Evolutionary conservation across 2,888 invertebrate species (phyloP).

Genomic region (Maniola hyperantus): DNA sequence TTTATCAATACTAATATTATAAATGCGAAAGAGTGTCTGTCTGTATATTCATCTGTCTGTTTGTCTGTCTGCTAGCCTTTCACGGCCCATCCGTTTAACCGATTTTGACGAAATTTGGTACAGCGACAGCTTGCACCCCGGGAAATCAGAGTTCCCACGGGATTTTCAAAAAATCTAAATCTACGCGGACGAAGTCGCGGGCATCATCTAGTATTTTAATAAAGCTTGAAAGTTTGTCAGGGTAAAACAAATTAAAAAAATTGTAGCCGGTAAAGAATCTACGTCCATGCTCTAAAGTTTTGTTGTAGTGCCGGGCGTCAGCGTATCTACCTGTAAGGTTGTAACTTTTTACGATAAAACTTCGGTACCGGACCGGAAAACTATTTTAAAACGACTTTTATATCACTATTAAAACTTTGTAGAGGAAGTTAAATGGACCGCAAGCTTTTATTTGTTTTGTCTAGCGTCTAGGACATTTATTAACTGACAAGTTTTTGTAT

Average conservation of each 20-base stretch:
- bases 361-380: conserved; percentile 44
- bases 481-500: conserved; percentile 10
- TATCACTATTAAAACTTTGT: conserved; percentile 62
- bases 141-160: no score
- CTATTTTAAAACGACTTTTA: conserved; percentile 69
- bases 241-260: neutral
- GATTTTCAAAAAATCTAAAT: no score
- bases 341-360: conserved; percentile 60
- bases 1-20: no score
- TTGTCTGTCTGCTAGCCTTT: no score
- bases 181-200: no score
- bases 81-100: no score
- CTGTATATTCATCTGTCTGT: no score
- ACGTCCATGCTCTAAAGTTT: conserved; percentile 35
- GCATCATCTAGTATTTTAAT: no score
- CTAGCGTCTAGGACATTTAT: conserved; percentile 17
- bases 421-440: conserved; percentile 42
- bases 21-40: no score
- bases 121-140: no score
- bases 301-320: conserved; percentile 41
- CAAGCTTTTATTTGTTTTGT: conserved; percentile 39
- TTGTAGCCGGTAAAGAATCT: neutral
- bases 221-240: neutral
- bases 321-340: conserved; percentile 43
- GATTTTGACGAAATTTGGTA: no score